Base-by-base conservation (phyloP, 2,888 invertebrate species). In the Geotrupes spiniger region DNA sequence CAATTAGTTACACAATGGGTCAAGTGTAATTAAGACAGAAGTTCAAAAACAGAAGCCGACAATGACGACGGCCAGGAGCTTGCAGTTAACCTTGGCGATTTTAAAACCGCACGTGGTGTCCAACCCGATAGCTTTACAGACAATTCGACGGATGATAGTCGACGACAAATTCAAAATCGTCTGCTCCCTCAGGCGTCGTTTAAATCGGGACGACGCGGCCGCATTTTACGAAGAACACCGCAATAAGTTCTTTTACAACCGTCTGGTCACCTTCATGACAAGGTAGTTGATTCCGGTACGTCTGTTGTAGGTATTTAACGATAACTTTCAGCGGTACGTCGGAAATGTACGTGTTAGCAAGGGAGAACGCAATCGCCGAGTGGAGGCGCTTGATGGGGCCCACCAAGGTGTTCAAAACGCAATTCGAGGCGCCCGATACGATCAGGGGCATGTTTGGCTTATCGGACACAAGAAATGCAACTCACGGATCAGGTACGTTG, bases 391-490 rank as follows among this genome's bases (percentile, higher is more conserved):
- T 95, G 39, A 84, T 96, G 77, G 96, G 96, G 0, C 94, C 95
- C 1, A 95, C 96, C 0, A 92, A 92, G 75, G 89, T 88, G 0
- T 89, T 78, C 65, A 85, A 84, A 68, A 85, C 91, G 0, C 85
- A 91, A 51, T 89, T 84, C 64, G 81, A 82, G 46, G 81, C 85
- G 44, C 94, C 94, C 0, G 70, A 85, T 43, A 83, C 87, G 42
- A 83, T 97, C 52, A 77, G 97, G 60, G 91, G 91, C 1, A 76
- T 79, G 64, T 92, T 86, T 75, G 96, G 96, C 0, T 76, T 96
- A 11, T 91, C 95, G 0, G 97, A 97, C 69, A 96, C 97, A 0
- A 81, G 96, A 62, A 97, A 97, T 77, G 92, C 90, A 1, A 86
- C 89, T 6, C 97, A 97, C 75, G 96, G 96, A 10, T 94, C 96